phyloP scores from a whole-genome alignment of 2,113 vertebrate genomes.

The Sapayoa aenigma region DNA sequence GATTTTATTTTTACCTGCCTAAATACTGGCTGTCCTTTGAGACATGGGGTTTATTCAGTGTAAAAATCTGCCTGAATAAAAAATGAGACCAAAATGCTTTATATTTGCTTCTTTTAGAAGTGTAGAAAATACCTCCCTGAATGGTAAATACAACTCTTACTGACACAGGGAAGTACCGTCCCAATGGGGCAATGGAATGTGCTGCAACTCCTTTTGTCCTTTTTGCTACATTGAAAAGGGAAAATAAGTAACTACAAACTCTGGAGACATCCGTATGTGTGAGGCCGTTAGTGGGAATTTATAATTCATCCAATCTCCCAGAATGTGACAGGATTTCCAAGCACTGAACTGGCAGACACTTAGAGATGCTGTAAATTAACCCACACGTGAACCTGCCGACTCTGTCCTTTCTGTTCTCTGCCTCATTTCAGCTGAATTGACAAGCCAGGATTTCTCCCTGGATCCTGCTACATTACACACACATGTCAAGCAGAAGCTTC shows the following conservation, averaged over 20 bases:
- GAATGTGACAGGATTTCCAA: conserved; percentile 56
- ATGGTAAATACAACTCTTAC: neutral
- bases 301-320: neutral
- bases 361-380: conserved; percentile 46
- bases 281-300: conserved; percentile 10
- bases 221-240: neutral
- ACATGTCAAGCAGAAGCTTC: conserved; percentile 53
- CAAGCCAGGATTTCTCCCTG: conserved; percentile 49
- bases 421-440: conserved; percentile 25
- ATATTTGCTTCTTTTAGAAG: neutral
- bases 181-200: neutral
- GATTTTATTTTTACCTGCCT: neutral
- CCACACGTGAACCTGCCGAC: neutral
- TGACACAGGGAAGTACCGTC: neutral
- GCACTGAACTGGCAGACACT: neutral
- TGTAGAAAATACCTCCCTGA: neutral
- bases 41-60: neutral
- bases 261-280: neutral
- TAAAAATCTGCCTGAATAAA: neutral
- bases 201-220: neutral
- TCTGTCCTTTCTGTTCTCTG: neutral
- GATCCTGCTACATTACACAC: neutral
- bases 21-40: neutral
- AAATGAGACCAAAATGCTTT: neutral
- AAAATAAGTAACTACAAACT: neutral